Evolutionary conservation across 2,113 vertebrate genomes (phyloP), one percentile per base, ranked within the genome.

Genomic region (Ramphastos sulfuratus): DNA sequence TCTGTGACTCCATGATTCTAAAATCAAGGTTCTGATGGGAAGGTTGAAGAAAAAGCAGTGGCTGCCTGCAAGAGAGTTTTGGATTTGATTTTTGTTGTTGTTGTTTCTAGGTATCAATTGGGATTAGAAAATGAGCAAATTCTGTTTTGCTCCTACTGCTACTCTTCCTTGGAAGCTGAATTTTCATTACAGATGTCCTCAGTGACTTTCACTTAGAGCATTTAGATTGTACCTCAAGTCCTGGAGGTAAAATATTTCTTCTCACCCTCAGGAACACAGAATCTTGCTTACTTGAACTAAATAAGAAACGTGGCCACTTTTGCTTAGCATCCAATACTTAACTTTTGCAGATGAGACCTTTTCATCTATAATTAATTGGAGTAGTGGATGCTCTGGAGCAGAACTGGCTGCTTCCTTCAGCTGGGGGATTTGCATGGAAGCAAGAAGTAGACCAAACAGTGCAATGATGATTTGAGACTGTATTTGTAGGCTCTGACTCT

Each of bases 311-410:
- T 13, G 28, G 10, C 14, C 74, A 65, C 12, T 77, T 92, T 85
- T 37, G 35, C 55, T 94, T 89, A 85, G 28, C 25, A 82, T 60
- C 56, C 42, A 74, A 19, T 80, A 76, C 31, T 80, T 81, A 60
- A 37, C 70, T 77, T 82, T 82, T 67, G 60, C 54, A 74, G 64
- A 60, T 69, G 15, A 76, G 33, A 52, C 59, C 23, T 85, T 91
- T 89, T 89, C 15, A 82, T 87, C 42, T 87, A 59, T 91, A 77
- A 90, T 91, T 92, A 76, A 76, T 91, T 89, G 73, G 64, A 78
- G 66, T 67, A 56, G 37, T 37, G 37, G 37, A 37, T 37, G 37
- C 9, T 37, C 37, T 37, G 37, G 37, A 37, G 37, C 37, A 37
- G 37, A 37, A 37, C 31, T 30, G 70, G 35, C 19, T 72, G 15